Conservation (phyloP, 2,797 vertebrate species). For the Ceryle rudis region DNA sequence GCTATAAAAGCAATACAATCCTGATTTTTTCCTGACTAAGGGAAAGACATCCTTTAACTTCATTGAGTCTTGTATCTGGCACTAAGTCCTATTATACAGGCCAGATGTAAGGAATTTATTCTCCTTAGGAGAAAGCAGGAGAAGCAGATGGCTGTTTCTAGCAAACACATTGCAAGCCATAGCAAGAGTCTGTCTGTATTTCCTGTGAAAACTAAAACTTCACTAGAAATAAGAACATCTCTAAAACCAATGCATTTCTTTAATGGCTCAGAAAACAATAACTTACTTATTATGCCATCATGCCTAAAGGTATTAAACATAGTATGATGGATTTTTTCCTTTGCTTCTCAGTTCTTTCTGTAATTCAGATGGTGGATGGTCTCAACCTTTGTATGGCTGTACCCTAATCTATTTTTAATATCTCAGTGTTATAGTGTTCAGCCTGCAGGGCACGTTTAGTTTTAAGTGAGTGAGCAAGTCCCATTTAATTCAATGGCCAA, state of each 20-base stretch:
- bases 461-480: constrained; percentile 12
- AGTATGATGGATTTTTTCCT: neutral
- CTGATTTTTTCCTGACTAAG: constrained; percentile 67
- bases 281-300: constrained; percentile 50
- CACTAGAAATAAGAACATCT: constrained; percentile 23
- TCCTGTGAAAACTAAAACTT: constrained; percentile 46
- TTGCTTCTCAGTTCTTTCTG: neutral
- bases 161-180: constrained; percentile 47
- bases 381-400: neutral
- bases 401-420: constrained; percentile 59
- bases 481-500: constrained; percentile 47
- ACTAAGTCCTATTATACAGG: constrained; percentile 45
- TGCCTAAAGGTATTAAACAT: constrained; percentile 43
- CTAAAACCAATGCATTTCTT: constrained; percentile 34
- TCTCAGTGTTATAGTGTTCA: neutral
- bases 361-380: constrained; percentile 16
- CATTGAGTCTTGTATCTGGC: constrained; percentile 51
- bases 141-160: constrained; percentile 62
- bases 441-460: constrained; percentile 4
- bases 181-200: constrained; percentile 28
- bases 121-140: constrained; percentile 38
- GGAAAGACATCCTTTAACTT: constrained; percentile 70
- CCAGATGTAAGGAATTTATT: constrained; percentile 70
- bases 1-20: constrained; percentile 56
- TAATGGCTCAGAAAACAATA: constrained; percentile 50